Evolutionary conservation across 2,797 vertebrate species (phyloP).

Genomic region (Dryobates pubescens): DNA sequence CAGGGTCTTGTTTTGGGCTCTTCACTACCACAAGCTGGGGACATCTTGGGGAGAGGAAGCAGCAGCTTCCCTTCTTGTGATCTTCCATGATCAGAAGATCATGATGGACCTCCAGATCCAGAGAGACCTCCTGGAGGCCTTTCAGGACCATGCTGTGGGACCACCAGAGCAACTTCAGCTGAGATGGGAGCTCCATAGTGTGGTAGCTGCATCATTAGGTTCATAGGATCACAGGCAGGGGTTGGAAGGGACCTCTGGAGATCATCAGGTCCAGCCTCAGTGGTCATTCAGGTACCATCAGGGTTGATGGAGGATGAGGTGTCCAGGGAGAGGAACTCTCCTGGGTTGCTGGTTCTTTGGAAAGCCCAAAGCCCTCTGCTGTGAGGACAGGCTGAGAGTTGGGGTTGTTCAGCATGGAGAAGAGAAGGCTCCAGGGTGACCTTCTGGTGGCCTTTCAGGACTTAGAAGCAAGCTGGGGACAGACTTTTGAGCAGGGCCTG

Average conservation of each 20-base stretch:
- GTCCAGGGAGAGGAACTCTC: not conserved
- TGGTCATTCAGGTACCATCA: not conserved
- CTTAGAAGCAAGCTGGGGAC: too few species aligned
- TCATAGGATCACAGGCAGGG: not conserved
- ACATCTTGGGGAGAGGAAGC: not conserved
- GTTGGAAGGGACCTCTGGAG: not conserved
- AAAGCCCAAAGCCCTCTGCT: too few species aligned
- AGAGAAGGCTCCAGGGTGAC: not conserved
- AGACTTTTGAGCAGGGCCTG: too few species aligned
- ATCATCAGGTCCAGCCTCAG: not conserved
- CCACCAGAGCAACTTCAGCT: fast-evolving
- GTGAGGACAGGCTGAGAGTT: too few species aligned
- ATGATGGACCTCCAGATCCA: too few species aligned
- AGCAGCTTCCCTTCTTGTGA: not conserved
- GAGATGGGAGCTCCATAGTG: not conserved
- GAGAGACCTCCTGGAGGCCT: too few species aligned
- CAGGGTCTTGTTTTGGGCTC: not conserved
- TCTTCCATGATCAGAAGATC: too few species aligned
- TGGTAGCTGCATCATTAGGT: fast-evolving
- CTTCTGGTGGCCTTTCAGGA: not conserved
- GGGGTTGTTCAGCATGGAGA: too few species aligned
- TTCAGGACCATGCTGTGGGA: not conserved
- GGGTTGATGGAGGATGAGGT: fast-evolving
- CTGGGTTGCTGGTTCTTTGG: not conserved
- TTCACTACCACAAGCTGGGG: too few species aligned